Base-by-base conservation (phyloP, 2,113 vertebrate species). In the Lipophrys pholis region DNA sequence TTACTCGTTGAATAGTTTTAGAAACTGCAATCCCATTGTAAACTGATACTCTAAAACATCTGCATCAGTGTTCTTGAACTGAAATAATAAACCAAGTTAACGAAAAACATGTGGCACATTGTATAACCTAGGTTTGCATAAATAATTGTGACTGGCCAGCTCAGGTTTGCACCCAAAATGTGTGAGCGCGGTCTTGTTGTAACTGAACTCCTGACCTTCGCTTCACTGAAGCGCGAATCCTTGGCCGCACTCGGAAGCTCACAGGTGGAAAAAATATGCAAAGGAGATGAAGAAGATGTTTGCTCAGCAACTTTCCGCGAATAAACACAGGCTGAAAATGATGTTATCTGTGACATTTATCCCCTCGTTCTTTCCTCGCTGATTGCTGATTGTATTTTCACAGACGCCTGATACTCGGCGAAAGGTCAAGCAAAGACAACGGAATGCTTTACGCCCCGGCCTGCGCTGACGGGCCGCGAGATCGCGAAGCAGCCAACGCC, bases 251-350 rank as follows among this genome's bases (percentile, higher is more conserved):
- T 45, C 11, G 14, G 43, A 30, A 45, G 30, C 54, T 21, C 54
- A 16, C 41, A 65, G 49, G 63, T 46, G 63, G 40, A 38, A 5
- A 76, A 76, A 35, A 16, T 15, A 36, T 45, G 43, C 43, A 45
- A 45, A 45, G 43, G 43, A 45, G 14, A 30, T 4, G 21, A 45
- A 12, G 43, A 45, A 45, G 11, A 12, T 12, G 3, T 45, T 45
- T 12, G 11, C 11, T 45, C 43, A 45, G 43, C 43, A 14, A 14
- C 14, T 12, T 45, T 12, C 43, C 43, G 21, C 14, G 11, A 11
- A 43, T 10, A 42, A 42, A 6, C 11, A 11, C 41, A 42, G 8
- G 41, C 9, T 43, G 10, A 11, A 45, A 45, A 14, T 45, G 1
- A 5, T 45, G 6, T 12, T 45, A 45, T 11, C 21, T 30, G 21